phyloP scores from a whole-genome alignment of 2,113 vertebrate genomes.

The Platysteira castanea region DNA sequence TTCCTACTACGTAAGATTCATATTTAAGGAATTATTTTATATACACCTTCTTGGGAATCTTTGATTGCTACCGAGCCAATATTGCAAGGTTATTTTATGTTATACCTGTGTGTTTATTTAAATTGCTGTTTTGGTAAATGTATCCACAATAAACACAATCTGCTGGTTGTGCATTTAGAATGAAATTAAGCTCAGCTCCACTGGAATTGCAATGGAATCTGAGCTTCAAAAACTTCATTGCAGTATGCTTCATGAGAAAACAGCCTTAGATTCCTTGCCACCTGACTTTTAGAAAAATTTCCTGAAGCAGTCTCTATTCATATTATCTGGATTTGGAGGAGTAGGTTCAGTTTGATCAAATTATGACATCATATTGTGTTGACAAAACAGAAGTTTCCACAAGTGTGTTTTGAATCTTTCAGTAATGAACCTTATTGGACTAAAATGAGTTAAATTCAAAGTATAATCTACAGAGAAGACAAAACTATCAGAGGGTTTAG shows the following conservation, averaged over 20 bases:
- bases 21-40: not conserved
- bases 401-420: not conserved
- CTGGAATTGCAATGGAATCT: not conserved
- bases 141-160: not conserved
- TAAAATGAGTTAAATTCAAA: not conserved
- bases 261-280: not conserved
- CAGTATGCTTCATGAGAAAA: not conserved
- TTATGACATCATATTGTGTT: not conserved
- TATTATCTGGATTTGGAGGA: not conserved
- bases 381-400: not conserved
- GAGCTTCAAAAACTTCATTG: not conserved
- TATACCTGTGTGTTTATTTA: not conserved
- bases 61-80: not conserved
- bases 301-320: not conserved
- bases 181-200: not conserved
- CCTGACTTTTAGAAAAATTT: not conserved
- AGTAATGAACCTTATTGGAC: not conserved
- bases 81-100: not conserved
- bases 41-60: not conserved
- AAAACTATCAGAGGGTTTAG: not conserved
- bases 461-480: not conserved
- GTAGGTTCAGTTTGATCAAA: not conserved
- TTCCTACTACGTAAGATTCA: fast-evolving
- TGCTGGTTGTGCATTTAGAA: not conserved
- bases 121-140: not conserved